A percentile compares a stretch with the other conserved stretches of the same genome.
phyloP scores from a whole-genome alignment of 1,140 invertebrate species.

The Ostrea denselamellosa region DNA sequence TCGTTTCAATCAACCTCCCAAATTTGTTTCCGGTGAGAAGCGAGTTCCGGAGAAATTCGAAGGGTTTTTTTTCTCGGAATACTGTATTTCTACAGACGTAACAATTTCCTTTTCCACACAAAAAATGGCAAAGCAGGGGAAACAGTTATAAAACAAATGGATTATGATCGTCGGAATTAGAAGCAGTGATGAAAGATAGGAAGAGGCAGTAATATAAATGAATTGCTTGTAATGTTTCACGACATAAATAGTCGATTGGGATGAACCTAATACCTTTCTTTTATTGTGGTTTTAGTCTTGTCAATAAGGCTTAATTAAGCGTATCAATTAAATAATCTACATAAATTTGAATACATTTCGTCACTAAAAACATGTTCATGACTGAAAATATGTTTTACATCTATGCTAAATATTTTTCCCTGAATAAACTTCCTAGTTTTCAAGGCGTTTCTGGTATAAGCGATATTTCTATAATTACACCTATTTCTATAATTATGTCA shows the following conservation, averaged over 20 bases:
- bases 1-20: slow-evolving; percentile 24
- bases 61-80: slow-evolving; percentile 13
- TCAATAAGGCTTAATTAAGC: slow-evolving; percentile 36
- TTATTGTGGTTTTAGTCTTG: slow-evolving; percentile 31
- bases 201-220: neutral
- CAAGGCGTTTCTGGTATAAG: no score
- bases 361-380: neutral
- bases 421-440: neutral
- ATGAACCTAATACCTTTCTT: neutral
- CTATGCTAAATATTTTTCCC: neutral
- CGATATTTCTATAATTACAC: neutral
- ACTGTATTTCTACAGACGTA: slow-evolving; percentile 27
- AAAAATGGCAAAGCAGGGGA: neutral
- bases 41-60: slow-evolving; percentile 7
- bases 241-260: neutral
- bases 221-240: neutral
- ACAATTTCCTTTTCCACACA: slow-evolving; percentile 31
- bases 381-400: neutral
- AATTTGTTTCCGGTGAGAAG: slow-evolving; percentile 24
- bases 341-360: slow-evolving; percentile 31
- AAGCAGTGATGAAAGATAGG: neutral
- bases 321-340: slow-evolving; percentile 37
- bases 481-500: neutral
- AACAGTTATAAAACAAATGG: slow-evolving; percentile 8
- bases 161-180: slow-evolving; percentile 22